Evolutionary conservation across 92 coral and sea anemone genomes (phyloP).

Genomic region (Actinostola sp.): DNA sequence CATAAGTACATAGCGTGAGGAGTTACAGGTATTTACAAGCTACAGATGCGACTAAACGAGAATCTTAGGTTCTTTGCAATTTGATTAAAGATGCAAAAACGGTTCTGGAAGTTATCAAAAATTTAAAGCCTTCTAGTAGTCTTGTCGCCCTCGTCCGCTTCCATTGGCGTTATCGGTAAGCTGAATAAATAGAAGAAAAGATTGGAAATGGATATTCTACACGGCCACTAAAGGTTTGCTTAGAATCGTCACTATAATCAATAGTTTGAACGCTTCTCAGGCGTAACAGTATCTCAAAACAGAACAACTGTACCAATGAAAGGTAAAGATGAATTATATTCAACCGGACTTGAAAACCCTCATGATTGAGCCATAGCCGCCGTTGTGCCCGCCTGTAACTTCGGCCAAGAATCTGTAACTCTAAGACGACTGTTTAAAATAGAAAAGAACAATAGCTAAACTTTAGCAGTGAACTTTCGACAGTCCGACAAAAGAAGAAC

Average conservation of each 20-base stretch:
- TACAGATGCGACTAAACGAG: constrained; percentile 53
- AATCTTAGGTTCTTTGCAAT: constrained; percentile 41
- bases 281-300: background rate
- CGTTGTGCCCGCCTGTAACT: background rate
- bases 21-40: constrained; percentile 6
- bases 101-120: constrained; percentile 93
- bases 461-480: background rate
- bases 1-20: constrained; percentile 17
- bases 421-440: background rate
- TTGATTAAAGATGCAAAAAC: constrained; percentile 95
- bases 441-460: background rate
- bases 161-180: constrained; percentile 26
- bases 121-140: constrained; percentile 80
- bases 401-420: background rate
- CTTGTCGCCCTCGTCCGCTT: constrained; percentile 49
- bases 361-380: background rate
- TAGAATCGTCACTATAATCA: background rate
- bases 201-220: background rate
- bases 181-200: constrained; percentile 13
- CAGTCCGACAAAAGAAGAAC: background rate
- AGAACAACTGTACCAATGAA: background rate
- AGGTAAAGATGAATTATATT: background rate
- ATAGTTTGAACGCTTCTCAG: background rate
- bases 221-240: constrained; percentile 4
- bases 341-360: too few species aligned